Conservation (phyloP, 2,888 invertebrate genomes). For the Callimorpha dominula region DNA sequence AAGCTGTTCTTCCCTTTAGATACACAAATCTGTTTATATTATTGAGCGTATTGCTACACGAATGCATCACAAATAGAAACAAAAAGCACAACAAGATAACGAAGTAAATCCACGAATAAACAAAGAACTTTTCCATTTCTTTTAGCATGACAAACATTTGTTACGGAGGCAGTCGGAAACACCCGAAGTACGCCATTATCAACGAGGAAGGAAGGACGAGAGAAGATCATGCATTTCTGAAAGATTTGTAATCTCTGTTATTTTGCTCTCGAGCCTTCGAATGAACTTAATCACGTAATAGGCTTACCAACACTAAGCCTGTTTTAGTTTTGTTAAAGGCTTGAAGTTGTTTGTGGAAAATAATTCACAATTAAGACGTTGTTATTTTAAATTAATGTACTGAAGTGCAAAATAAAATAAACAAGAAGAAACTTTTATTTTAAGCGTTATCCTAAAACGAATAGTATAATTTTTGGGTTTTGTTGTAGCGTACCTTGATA, state of each 20-base stretch:
- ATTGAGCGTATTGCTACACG: background rate
- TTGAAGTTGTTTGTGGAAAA: background rate
- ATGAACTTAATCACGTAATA: conserved; percentile 36
- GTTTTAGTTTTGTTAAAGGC: conserved; percentile 18
- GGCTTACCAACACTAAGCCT: conserved; percentile 26
- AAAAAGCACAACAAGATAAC: conserved; percentile 12
- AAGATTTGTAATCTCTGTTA: conserved; percentile 39
- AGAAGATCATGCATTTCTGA: conserved; percentile 42
- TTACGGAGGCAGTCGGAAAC: conserved; percentile 50
- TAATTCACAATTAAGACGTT: background rate
- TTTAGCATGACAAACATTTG: conserved; percentile 39
- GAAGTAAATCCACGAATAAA: conserved; percentile 17
- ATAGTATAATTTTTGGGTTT: too few species aligned
- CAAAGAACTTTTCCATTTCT: conserved; percentile 25
- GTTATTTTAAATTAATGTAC: background rate
- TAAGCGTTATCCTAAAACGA: too few species aligned
- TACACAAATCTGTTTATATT: background rate
- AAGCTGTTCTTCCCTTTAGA: background rate
- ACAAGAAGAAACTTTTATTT: too few species aligned
- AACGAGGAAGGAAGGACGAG: conserved; percentile 44
- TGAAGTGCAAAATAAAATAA: background rate
- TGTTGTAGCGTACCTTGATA: too few species aligned
- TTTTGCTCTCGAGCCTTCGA: conserved; percentile 26
- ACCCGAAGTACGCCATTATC: conserved; percentile 55
- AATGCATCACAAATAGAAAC: conserved; percentile 1